Percentiles rank a stretch among this genome's conserved stretches.
These are phyloP conservation scores for Dromiciops gliroides DNA, from an alignment of 2,113 vertebrate genomes.

Conservation along the genomic window DNA sequence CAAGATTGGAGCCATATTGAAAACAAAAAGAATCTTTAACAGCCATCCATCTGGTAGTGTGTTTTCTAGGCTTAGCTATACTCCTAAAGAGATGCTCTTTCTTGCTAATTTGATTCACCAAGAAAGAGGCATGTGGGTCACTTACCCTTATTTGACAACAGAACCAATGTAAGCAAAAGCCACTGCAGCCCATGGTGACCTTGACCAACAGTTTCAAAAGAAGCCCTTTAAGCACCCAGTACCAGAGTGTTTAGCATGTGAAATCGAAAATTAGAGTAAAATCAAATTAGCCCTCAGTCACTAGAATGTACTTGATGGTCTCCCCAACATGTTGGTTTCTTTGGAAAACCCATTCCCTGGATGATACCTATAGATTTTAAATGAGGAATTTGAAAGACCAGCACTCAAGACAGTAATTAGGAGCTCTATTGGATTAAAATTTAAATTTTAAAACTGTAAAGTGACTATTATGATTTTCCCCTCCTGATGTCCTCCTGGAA, in stretches of 20 bases:
- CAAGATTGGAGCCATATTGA: neutral
- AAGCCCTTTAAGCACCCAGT: neutral
- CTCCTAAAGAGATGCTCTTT: neutral
- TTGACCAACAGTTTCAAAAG: no score
- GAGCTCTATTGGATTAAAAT: neutral
- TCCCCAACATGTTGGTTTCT: neutral
- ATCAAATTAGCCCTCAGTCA: neutral
- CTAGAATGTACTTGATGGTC: slow-evolving; percentile 17
- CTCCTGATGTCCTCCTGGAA: neutral
- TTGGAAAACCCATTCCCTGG: neutral
- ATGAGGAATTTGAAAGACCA: neutral
- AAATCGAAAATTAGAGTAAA: slow-evolving; percentile 6
- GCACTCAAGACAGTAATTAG: neutral
- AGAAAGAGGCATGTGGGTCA: slow-evolving; percentile 1
- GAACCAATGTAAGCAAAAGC: slow-evolving; percentile 8
- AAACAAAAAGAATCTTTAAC: neutral
- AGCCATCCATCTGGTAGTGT: slow-evolving; percentile 2
- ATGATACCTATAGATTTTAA: neutral
- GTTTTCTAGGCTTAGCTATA: slow-evolving; percentile 6
- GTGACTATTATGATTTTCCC: neutral
- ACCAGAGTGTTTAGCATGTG: slow-evolving; percentile 5
- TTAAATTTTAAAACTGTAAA: neutral
- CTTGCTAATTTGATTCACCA: neutral
- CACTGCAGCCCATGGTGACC: neutral
- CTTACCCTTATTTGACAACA: slow-evolving; percentile 7